Evolutionary conservation across 2,888 invertebrate genomes (phyloP).

Genomic region (Eustalomyia histrio): DNA sequence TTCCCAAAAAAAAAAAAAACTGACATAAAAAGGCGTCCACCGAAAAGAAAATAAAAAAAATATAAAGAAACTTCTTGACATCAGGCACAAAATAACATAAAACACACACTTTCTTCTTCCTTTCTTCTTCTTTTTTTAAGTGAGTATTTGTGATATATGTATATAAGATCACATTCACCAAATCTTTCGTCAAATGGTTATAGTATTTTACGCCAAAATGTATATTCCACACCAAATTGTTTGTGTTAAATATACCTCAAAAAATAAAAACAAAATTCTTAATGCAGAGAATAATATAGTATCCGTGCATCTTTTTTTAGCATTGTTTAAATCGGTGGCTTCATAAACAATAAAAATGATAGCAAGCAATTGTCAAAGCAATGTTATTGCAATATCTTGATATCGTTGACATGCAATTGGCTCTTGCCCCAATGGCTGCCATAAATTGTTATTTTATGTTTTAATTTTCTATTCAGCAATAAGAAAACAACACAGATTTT

Average conservation of each 20-base stretch:
- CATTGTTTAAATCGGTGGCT: not conserved
- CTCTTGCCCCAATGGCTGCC: too few species aligned
- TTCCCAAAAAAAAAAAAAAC: not conserved
- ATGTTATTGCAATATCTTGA: too few species aligned
- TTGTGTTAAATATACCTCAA: not conserved
- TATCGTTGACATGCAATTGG: too few species aligned
- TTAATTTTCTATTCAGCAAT: too few species aligned
- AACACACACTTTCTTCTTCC: not conserved
- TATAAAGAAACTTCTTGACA: constrained; percentile 4
- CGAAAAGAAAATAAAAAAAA: not conserved
- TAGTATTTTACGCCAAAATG: not conserved
- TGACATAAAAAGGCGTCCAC: constrained; percentile 3
- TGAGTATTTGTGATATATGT: not conserved
- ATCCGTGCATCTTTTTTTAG: not conserved
- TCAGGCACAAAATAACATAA: not conserved
- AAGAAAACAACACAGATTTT: too few species aligned
- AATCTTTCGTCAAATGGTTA: not conserved
- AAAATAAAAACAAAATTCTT: not conserved
- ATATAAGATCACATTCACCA: not conserved
- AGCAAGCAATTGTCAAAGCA: too few species aligned
- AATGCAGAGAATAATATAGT: not conserved
- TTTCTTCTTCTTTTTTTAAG: not conserved
- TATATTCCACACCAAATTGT: constrained; percentile 1
- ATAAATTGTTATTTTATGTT: too few species aligned
- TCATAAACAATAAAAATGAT: too few species aligned